These are phyloP conservation scores for Echeneis naucrates DNA, from an alignment of 2,797 vertebrate genomes.

Conservation along the genomic window DNA sequence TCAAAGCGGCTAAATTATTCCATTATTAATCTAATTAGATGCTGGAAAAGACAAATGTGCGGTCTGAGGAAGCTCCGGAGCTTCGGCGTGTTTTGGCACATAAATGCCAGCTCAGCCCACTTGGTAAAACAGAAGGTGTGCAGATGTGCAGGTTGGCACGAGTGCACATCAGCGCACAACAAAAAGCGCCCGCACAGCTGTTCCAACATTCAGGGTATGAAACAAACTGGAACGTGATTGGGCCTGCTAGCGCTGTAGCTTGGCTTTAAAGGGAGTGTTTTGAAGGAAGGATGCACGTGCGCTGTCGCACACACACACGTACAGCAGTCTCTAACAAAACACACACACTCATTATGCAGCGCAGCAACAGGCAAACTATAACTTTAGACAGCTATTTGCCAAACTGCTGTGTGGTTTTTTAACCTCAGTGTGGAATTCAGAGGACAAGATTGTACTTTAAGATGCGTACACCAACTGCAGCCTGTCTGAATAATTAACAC, in stretches of 20 bases:
- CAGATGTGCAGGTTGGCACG: constrained; percentile 16
- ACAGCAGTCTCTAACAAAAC: not conserved
- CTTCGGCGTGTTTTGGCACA: not conserved
- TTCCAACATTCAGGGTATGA: constrained; percentile 36
- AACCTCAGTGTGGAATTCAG: constrained; percentile 22
- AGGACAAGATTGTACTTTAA: not conserved
- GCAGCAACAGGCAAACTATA: not conserved
- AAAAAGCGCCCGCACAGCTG: constrained; percentile 36
- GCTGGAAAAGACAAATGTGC: not conserved
- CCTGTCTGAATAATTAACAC: not conserved
- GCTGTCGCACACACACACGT: too few species aligned
- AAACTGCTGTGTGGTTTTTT: constrained; percentile 4
- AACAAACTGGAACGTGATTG: constrained; percentile 34
- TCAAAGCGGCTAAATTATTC: constrained; percentile 1
- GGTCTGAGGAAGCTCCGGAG: not conserved
- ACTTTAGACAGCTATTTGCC: constrained; percentile 9
- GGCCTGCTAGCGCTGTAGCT: constrained; percentile 9
- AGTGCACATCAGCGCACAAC: not conserved
- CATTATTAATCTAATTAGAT: constrained; percentile 12
- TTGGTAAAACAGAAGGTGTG: not conserved
- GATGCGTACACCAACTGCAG: not conserved
- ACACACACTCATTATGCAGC: not conserved
- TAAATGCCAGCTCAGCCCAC: not conserved
- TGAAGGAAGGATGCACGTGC: not conserved
- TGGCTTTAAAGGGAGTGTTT: not conserved